Evolutionary conservation across 92 coral and sea anemone species (phyloP).

Genomic region (Metridium senile): DNA sequence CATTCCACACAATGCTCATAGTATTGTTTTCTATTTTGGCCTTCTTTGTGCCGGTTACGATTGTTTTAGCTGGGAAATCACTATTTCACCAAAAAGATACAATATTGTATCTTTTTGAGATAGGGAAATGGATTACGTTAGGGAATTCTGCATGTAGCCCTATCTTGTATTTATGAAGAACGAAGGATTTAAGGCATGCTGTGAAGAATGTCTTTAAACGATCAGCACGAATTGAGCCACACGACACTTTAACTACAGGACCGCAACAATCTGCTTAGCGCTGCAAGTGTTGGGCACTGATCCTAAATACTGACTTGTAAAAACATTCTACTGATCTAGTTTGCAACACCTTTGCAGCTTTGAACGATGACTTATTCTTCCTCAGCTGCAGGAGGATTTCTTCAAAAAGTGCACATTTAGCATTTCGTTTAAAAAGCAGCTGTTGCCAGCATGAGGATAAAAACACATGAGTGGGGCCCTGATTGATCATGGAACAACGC

Average conservation of each 20-base stretch:
- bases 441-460: no score
- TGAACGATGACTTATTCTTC: no score
- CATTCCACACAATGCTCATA: constrained; percentile 7
- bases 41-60: background rate
- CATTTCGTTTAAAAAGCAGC: no score
- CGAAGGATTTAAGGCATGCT: constrained; percentile 1
- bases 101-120: background rate
- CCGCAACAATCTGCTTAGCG: background rate
- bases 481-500: no score
- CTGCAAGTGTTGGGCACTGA: background rate
- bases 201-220: background rate
- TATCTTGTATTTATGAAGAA: constrained; percentile 8
- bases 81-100: background rate
- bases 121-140: background rate
- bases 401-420: no score
- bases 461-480: no score
- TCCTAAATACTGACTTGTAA: no score
- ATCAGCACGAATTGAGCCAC: background rate
- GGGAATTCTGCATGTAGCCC: constrained; percentile 4
- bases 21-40: background rate
- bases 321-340: no score
- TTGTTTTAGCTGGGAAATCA: background rate
- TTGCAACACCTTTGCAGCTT: no score
- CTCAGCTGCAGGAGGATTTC: no score
- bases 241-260: no score